Base-by-base conservation (phyloP, 1,140 invertebrate species). In the Neoseiulus cucumeris region DNA sequence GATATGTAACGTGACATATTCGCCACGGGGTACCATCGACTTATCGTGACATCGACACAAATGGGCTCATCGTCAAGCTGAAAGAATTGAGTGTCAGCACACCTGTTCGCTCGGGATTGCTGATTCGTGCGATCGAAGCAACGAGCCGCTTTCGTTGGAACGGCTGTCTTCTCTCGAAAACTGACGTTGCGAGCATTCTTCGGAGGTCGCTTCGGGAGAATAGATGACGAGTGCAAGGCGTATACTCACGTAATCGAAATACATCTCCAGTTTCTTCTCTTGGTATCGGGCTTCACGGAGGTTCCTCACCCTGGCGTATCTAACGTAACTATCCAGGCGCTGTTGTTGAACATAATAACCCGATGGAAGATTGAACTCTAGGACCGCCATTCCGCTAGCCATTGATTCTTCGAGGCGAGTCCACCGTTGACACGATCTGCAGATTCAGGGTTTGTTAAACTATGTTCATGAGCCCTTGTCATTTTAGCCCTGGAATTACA, bases 341-440 rank as follows among this genome's bases (percentile, higher is more conserved):
- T 92, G 87, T 70, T 94, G 91, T 74, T 92, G 87, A 39, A 94
- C 82, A 70, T 91, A 85, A 76, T 94, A 97, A 4, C 93, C 92
- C 0, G 91, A 93, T 0, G 92, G 93, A 70, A 96, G 84, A 14
- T 84, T 82, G 29, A 94, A 83, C 77, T 95, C 91, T 64, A 97
- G 74, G 29, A 96, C 89, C 7, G 91, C 85, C 82, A 94, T 83
- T 28, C 92, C 93, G n/a, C 88, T 91, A 39, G 84, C 79, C 39
- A 81, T 74, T 1, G 87, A 86, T 78, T 92, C 89, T 28, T 84
- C 79, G 1, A 77, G 59, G 68, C 87, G 80, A 0, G 79, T 85
- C 89, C 90, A 93, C 64, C 87, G 88, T 68, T 29, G 64, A 72
- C 25, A 67, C 75, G 66, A 70, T 51, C 33, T 65, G 33, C 5